Evolutionary conservation across 2,113 vertebrate species (phyloP), one percentile per base, ranked within the genome.

Genomic region (Corythaixoides concolor): DNA sequence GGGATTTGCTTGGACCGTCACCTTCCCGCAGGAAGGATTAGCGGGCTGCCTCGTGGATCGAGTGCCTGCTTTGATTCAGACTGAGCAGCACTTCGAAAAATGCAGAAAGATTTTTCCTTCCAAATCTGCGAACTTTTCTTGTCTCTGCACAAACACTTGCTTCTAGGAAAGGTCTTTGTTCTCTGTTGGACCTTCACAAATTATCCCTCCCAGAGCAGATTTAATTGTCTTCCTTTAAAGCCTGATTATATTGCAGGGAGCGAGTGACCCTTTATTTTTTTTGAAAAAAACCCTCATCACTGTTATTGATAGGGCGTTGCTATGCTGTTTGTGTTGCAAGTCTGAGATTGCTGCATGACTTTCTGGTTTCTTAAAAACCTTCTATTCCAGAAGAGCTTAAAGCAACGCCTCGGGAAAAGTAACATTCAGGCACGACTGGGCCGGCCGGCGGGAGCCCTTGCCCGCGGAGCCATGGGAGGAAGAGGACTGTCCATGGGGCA

Each of bases 341-440:
- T 72, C 50, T 9, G 17, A 30, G 92, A 37, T 63, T 39, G 91
- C 83, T 92, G 86, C 94, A 93, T 97, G 94, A 89, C 86, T 72
- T 93, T 88, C 33, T 86, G 89, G 72, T 96, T 80, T 92, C 95
- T 96, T 93, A 89, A 95, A 75, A 56, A 83, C 89, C 94, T 94
- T 98, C 86, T 97, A 45, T 97, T 98, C 95, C 96, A 97, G 92
- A 98, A 99, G 99, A 99, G 99, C 97, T 98, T 99, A 95, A 99
- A 99, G 95, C 99, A 99, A 87, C 99, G 99, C 20, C 98, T 99
- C 80, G 99, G 99, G 33, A 99, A 99, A 96, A 99, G 99, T 96
- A 99, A 99, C 98, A 99, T 99, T 96, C 99, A 99, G 97, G 99
- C 99, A 13, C 97, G 99, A 19, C 97, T 99, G 91, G 99, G 99